Percentiles rank a stretch among this genome's conserved stretches.
phyloP scores from a whole-genome alignment of 2,888 invertebrate species.

The Syritta pipiens region DNA sequence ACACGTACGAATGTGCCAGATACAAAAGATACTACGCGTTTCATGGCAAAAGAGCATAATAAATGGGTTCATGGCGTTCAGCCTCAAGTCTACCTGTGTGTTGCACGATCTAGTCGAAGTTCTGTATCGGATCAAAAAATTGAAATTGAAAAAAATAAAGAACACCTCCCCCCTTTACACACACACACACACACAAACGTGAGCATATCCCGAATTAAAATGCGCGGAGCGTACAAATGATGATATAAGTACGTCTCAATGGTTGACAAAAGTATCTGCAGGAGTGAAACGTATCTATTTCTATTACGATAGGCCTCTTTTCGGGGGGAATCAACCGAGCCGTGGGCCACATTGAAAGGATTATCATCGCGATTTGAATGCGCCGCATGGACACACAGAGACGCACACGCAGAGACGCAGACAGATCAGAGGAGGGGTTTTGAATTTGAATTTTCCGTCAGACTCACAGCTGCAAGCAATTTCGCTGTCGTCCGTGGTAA shows the following conservation, averaged over 20 bases:
- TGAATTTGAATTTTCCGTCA: background rate
- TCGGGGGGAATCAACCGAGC: constrained; percentile 4
- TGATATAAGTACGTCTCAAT: constrained; percentile 54
- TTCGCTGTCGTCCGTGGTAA: constrained; percentile 27
- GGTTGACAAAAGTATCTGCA: constrained; percentile 58
- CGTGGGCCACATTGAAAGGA: constrained; percentile 51
- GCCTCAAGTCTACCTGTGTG: background rate
- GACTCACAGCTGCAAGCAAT: constrained; percentile 25
- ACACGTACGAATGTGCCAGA: constrained; percentile 8
- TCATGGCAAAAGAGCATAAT: constrained; percentile 51
- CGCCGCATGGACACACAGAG: no score
- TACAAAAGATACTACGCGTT: constrained; percentile 48
- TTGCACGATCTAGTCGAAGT: constrained; percentile 1
- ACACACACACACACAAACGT: constrained; percentile 10
- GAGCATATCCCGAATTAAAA: constrained; percentile 62
- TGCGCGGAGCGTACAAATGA: constrained; percentile 66
- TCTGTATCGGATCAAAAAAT: constrained; percentile 10
- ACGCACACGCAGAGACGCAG: constrained; percentile 7
- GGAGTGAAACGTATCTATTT: constrained; percentile 64
- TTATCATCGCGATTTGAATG: constrained; percentile 61
- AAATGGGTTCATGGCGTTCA: constrained; percentile 66
- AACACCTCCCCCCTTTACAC: background rate
- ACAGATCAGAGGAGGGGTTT: background rate
- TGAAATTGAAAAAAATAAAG: no score
- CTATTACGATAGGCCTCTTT: constrained; percentile 34